Conservation (phyloP, 2,113 vertebrate species). For the Glareola pratincola region DNA sequence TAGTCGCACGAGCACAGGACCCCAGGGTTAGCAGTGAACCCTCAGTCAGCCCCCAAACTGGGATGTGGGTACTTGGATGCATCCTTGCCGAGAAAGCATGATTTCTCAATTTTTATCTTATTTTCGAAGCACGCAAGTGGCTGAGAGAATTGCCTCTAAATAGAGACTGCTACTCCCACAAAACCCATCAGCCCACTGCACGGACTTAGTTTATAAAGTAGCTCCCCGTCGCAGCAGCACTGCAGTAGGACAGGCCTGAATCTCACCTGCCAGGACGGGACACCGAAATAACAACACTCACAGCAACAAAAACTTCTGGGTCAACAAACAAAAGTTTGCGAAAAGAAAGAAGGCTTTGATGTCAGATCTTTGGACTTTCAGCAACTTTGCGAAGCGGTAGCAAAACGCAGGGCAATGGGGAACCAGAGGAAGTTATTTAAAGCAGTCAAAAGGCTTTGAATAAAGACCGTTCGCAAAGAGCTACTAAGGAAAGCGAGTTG, state of each 20-base stretch:
- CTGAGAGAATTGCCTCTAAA: neutral
- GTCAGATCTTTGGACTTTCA: neutral
- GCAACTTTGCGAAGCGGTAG: neutral
- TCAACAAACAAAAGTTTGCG: neutral
- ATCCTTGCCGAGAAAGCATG: neutral
- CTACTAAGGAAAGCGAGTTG: conserved; percentile 36
- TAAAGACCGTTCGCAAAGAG: conserved; percentile 16
- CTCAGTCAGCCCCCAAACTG: neutral
- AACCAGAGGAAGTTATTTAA: conserved; percentile 48
- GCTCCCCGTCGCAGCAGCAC: neutral
- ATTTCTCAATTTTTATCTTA: neutral
- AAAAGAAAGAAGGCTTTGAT: neutral
- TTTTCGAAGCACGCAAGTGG: neutral
- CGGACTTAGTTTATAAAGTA: neutral
- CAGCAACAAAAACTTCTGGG: neutral
- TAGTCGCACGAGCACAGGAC: neutral
- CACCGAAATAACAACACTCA: neutral
- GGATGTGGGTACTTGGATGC: neutral
- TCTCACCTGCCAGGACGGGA: neutral
- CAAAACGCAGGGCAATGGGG: conserved; percentile 14
- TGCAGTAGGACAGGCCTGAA: neutral
- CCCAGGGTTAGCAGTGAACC: neutral
- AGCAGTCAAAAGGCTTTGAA: conserved; percentile 45
- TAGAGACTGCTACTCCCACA: neutral
- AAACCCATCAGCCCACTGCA: neutral